These are phyloP conservation scores for Brachionus rubens DNA, from an alignment of 1,140 invertebrate genomes.

Conservation along the genomic window DNA sequence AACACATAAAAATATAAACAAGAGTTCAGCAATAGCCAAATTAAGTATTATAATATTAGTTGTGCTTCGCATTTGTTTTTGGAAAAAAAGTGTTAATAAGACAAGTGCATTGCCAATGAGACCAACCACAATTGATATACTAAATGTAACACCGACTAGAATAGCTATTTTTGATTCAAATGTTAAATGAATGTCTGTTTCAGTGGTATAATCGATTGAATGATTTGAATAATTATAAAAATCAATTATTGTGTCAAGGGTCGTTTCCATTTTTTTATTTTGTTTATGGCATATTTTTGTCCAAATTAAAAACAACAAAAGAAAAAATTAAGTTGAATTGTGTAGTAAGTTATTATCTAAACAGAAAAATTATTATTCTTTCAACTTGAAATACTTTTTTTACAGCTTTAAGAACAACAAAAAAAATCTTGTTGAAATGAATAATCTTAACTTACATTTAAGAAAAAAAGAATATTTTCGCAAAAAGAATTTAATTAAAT, in stretches of 20 bases:
- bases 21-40: slow-evolving; percentile 78
- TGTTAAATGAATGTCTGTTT: slow-evolving; percentile 5
- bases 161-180: slow-evolving; percentile 45
- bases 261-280: background rate
- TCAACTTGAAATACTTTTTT: no score
- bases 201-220: background rate
- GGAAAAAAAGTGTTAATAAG: slow-evolving; percentile 75
- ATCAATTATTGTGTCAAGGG: background rate
- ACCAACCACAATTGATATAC: slow-evolving; percentile 66
- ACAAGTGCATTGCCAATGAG: slow-evolving; percentile 82
- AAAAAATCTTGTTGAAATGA: no score
- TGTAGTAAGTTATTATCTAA: no score
- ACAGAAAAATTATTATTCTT: no score
- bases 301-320: no score
- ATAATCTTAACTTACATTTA: no score
- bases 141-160: slow-evolving; percentile 26
- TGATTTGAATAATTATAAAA: background rate
- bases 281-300: no score
- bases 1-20: slow-evolving; percentile 92
- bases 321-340: no score
- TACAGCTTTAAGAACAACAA: no score
- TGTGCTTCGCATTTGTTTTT: slow-evolving; percentile 84
- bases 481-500: no score
- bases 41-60: slow-evolving; percentile 85
- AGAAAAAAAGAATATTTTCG: no score